phyloP scores from a whole-genome alignment of 2,113 vertebrate genomes.

The Craseonycteris thonglongyai region DNA sequence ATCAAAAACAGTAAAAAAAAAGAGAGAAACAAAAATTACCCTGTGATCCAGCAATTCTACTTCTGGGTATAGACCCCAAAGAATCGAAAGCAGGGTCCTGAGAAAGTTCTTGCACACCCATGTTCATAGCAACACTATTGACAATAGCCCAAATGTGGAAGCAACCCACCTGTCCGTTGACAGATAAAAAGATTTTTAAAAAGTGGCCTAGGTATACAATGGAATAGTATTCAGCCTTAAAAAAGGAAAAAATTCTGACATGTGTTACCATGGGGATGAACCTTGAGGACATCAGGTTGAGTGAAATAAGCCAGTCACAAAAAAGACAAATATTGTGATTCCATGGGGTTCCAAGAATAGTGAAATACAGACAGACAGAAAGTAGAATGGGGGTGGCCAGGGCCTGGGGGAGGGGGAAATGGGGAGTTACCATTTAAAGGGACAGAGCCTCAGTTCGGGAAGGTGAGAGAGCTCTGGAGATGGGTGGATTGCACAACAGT shows the following conservation, averaged over 20 bases:
- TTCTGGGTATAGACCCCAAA: neutral
- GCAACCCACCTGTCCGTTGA: neutral
- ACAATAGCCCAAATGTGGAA: neutral
- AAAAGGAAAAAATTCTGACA: neutral
- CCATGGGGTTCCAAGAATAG: neutral
- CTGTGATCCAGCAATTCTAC: neutral
- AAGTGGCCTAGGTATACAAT: rapidly evolving
- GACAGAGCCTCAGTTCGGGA: neutral
- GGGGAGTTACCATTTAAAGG: no score
- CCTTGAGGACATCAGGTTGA: neutral
- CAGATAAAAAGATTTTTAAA: neutral
- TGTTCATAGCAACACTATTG: neutral
- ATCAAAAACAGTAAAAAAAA: neutral
- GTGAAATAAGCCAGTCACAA: neutral
- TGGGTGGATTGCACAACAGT: rapidly evolving
- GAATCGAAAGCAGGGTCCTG: neutral
- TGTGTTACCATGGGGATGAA: neutral
- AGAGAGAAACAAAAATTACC: neutral
- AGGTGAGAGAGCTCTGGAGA: neutral
- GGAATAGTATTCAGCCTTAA: neutral
- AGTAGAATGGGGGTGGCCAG: neutral
- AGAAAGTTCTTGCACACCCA: neutral
- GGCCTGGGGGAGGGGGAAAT: rapidly evolving
- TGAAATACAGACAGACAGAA: neutral
- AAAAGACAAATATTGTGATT: neutral